phyloP scores from a whole-genome alignment of 1,140 invertebrate species.

The Kradibia gibbosae region DNA sequence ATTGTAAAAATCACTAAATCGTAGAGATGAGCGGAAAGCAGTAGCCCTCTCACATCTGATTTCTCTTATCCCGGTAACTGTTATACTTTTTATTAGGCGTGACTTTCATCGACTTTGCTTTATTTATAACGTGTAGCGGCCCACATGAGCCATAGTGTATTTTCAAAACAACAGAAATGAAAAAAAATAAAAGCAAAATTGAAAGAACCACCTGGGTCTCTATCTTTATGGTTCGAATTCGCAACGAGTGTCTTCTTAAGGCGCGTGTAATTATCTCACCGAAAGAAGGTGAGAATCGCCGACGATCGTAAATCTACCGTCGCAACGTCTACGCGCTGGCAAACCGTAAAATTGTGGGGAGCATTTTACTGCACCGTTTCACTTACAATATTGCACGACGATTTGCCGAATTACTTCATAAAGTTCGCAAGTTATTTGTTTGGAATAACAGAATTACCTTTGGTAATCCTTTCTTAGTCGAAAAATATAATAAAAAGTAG shows the following conservation, averaged over 20 bases:
- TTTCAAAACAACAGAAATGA: neutral
- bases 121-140: neutral
- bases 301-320: slow-evolving; percentile 5
- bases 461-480: neutral
- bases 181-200: too few species aligned
- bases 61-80: neutral
- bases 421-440: slow-evolving; percentile 10
- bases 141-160: neutral
- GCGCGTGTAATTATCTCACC: neutral
- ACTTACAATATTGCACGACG: neutral
- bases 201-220: neutral
- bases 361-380: slow-evolving; percentile 1
- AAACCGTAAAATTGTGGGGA: neutral
- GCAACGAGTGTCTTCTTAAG: neutral
- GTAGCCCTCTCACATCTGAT: neutral
- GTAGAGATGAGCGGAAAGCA: slow-evolving; percentile 10
- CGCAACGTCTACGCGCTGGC: neutral
- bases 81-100: slow-evolving; percentile 10
- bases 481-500: neutral
- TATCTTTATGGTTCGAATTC: neutral
- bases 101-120: neutral
- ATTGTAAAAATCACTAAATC: slow-evolving; percentile 4
- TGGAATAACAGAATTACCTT: slow-evolving; percentile 9
- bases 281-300: slow-evolving; percentile 14
- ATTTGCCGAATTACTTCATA: slow-evolving; percentile 16